Evolutionary conservation across 2,888 invertebrate genomes (phyloP), one percentile per base, ranked within the genome.

Genomic region (Ophion ellenae): DNA sequence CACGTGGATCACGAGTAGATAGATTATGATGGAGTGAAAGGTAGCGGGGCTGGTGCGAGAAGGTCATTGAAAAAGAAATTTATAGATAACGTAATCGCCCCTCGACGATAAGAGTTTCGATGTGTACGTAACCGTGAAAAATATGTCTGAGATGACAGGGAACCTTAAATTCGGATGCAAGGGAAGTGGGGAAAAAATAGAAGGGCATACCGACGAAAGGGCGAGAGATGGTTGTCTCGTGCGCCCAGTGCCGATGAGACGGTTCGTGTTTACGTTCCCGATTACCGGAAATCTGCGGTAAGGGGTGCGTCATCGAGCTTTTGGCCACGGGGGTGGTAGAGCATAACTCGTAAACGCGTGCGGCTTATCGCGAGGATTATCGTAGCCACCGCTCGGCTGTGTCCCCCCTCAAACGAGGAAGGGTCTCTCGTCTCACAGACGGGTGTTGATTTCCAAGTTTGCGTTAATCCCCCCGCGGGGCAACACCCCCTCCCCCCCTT

Each of bases 351-450:
- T 79, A 79, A 87, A 53, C 90, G 87, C 89, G 88, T 88, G 88
- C 88, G 89, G 89, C 89, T 90, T 90, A 91, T 92, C 92, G 82
- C 71, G 75, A 81, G 88, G 91, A 91, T 91, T 91, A 90, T 90
- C 87, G 81, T 76, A 61, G 57, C 75, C 57, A 69, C 73, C 57
- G 63, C 7, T 53, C 53, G 47, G 45, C 28, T n/a, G 69, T 69
- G 14, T 2, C 17, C 14, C 61, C 61, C 75, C 69, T 63, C 24
- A 20, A 36, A 69, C 70, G 32, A 61, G 45, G 61, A 47, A 61
- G n/a, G 61, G 57, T 66, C 36, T 76, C 64, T 69, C 57, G 67
- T 69, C 66, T 66, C 80, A 40, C 24, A 20, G 40, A 59, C 61
- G 81, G 73, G 17, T 86, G 89, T 90, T 88, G 89, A 90, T 86